These are phyloP conservation scores for Caerostris extrusa DNA, from an alignment of 1,140 invertebrate species.

Conservation along the genomic window DNA sequence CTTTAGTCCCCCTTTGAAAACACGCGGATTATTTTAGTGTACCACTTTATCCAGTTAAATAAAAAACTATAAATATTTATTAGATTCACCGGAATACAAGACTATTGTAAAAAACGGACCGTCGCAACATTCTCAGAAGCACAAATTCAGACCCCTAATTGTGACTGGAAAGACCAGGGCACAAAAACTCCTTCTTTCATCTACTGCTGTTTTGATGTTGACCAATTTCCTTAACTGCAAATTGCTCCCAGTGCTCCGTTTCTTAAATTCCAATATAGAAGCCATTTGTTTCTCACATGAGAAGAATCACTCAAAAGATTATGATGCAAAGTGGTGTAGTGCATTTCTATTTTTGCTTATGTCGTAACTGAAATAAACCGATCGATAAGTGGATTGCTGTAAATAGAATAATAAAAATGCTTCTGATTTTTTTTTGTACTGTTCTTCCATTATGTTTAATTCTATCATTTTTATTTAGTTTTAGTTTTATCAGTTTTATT, in stretches of 20 bases:
- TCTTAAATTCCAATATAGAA: constrained; percentile 74
- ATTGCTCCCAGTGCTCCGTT: constrained; percentile 56
- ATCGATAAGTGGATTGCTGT: no score
- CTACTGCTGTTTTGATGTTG: constrained; percentile 18
- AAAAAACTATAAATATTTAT: constrained; percentile 49
- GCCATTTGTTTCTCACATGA: constrained; percentile 59
- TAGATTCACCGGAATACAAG: background rate
- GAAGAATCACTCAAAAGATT: constrained; percentile 62
- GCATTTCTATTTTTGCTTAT: no score
- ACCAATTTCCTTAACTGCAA: constrained; percentile 58
- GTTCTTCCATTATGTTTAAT: no score
- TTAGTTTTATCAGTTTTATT: no score
- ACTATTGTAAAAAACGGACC: background rate
- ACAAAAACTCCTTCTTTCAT: constrained; percentile 34
- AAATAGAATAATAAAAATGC: no score
- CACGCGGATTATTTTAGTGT: background rate
- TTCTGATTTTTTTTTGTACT: no score
- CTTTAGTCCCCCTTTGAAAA: background rate
- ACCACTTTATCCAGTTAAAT: constrained; percentile 26
- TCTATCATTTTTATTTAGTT: no score
- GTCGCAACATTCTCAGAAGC: background rate
- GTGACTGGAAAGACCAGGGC: background rate
- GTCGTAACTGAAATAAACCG: no score
- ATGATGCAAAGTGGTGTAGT: constrained; percentile 3
- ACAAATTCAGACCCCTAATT: constrained; percentile 57